Conservation (phyloP, 2,888 invertebrate genomes). For the Temnothorax rugatulus region DNA sequence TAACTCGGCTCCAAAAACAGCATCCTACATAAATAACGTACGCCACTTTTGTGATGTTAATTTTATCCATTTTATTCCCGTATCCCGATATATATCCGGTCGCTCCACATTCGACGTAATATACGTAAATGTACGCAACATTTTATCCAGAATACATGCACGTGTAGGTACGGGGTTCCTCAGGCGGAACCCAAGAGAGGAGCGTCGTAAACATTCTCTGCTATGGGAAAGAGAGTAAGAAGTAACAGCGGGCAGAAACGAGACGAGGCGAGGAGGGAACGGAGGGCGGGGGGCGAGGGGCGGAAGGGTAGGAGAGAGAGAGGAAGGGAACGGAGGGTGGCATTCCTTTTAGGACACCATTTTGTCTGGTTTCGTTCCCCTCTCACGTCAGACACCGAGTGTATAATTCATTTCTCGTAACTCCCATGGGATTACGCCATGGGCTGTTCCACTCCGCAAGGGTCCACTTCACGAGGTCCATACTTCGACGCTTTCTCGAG, state of each 20-base stretch:
- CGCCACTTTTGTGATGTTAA: slow-evolving; percentile 46
- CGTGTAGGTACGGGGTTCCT: slow-evolving; percentile 26
- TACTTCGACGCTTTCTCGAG: slow-evolving; percentile 48
- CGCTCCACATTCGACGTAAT: slow-evolving; percentile 50
- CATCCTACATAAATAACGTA: slow-evolving; percentile 39
- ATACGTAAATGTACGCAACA: slow-evolving; percentile 49
- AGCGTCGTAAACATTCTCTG: slow-evolving; percentile 57
- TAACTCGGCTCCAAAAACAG: slow-evolving; percentile 7
- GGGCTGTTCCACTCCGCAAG: slow-evolving; percentile 63
- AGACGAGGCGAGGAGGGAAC: neutral
- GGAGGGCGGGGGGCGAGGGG: neutral
- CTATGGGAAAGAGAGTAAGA: slow-evolving; percentile 49
- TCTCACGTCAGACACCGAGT: slow-evolving; percentile 71
- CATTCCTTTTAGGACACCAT: slow-evolving; percentile 79
- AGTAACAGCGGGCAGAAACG: slow-evolving; percentile 35
- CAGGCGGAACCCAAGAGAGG: slow-evolving; percentile 41
- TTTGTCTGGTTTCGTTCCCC: slow-evolving; percentile 80
- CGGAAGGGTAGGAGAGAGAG: neutral
- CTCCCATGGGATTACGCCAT: slow-evolving; percentile 76
- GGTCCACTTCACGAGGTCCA: slow-evolving; percentile 54
- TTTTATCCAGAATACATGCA: slow-evolving; percentile 22
- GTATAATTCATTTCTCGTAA: slow-evolving; percentile 83
- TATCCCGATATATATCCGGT: slow-evolving; percentile 36
- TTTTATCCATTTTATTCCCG: slow-evolving; percentile 37
- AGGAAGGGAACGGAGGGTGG: slow-evolving; percentile 53